These are phyloP conservation scores for Imbricaverruca yamaguchii DNA, from an alignment of 2,888 invertebrate genomes.

Conservation along the genomic window DNA sequence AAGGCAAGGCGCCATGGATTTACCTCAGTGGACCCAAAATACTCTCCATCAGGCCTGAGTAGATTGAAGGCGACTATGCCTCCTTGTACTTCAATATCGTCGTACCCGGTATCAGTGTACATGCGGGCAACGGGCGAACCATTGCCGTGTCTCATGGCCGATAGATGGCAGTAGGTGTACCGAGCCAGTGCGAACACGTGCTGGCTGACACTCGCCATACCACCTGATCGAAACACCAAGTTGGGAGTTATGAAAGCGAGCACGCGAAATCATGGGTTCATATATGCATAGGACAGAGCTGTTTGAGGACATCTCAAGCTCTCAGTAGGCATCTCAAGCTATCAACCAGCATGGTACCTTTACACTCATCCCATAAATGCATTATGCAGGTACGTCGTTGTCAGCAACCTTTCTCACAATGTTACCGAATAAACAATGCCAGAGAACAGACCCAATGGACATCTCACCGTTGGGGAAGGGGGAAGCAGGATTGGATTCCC, in stretches of 20 bases:
- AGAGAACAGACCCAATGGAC: no score
- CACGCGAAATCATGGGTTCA: no score
- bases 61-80: slow-evolving; percentile 84
- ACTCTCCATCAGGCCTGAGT: slow-evolving; percentile 62
- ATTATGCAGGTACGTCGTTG: no score
- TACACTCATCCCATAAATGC: no score
- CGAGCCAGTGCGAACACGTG: slow-evolving; percentile 70
- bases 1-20: neutral
- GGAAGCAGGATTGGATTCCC: no score
- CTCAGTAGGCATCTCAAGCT: no score
- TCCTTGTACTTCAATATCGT: slow-evolving; percentile 60
- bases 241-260: neutral
- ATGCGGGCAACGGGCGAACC: slow-evolving; percentile 58
- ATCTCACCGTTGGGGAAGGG: no score
- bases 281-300: no score
- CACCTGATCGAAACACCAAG: slow-evolving; percentile 32
- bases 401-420: no score
- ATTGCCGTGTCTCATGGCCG: slow-evolving; percentile 60
- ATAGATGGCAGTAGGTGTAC: slow-evolving; percentile 59
- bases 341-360: no score
- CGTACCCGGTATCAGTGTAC: slow-evolving; percentile 66
- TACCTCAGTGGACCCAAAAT: slow-evolving; percentile 83
- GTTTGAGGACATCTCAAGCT: no score
- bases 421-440: no score
- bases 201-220: slow-evolving; percentile 44